Evolutionary conservation across 2,888 invertebrate genomes (phyloP), one percentile per base, ranked within the genome.

Genomic region (Chrysolina haemoptera): DNA sequence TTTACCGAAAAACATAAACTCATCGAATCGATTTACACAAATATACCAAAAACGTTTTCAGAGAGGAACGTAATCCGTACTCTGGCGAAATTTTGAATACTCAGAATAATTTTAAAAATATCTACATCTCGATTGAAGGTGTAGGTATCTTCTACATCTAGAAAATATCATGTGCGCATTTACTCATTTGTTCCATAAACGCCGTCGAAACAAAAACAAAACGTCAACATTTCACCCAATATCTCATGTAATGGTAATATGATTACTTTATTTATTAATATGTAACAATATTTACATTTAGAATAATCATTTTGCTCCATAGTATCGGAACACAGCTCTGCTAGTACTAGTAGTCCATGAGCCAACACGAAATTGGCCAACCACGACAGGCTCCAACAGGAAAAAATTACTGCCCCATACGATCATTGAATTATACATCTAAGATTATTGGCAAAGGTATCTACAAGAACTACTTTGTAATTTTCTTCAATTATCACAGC

Each of bases 201-300:
- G 76, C 75, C 68, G 43, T 77, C 80, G 78, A 76, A 78, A 76
- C 77, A 83, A 69, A 68, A 73, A 70, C 68, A 62, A 68, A 70
- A 27, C 41, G 50, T 69, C 65, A 76, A 77, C 77, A 78, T 72
- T 75, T 83, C 84, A 84, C 84, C 84, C 41, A 43, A n/a, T 70
- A 62, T 62, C 59, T 69, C 66, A 62, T 72, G 62, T 68, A 69
- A 68, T 71, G 65, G 73, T 73, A 73, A 73, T 76, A 76, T 74
- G 76, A 76, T 76, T 85, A 83, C 81, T 53, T 53, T 82, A 79
- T 76, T 83, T 27, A 67, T 53, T 84, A 81, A 85, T 88, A 88
- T 88, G 86, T 89, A 89, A 89, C 89, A 89, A 89, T 90, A 90
- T 90, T 88, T 90, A 90, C 89, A 90, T 90, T 90, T 90, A 90